Evolutionary conservation across 2,888 invertebrate genomes (phyloP), one percentile per base, ranked within the genome.

Genomic region (Philaethria dido): DNA sequence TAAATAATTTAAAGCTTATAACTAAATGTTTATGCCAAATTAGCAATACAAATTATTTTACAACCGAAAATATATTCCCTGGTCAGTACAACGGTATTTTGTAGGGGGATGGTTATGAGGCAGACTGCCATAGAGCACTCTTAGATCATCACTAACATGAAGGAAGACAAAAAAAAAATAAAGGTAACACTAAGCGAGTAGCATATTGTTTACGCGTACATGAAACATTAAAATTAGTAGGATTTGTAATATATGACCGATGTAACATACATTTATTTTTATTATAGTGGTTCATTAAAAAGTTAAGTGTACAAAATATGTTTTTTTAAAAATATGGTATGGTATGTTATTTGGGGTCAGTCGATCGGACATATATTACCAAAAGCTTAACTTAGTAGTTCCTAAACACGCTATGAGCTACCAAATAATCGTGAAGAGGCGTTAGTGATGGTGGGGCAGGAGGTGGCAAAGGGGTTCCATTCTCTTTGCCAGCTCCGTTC

Each of bases 341-440:
- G 6, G 13, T n/a, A 39, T 11, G 39, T 22, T 8, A 48, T 25
- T 54, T 33, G 36, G 18, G 8, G 16, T 20, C 13, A 36, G 13
- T 14, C 29, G 22, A 42, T 29, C 36, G 42, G 63, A 13, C 22
- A 60, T 29, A 20, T 33, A 54, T 45, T 25, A 29, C 16, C 42
- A 20, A 14, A 14, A 13, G 8, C 3, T 16, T 18, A 45, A 45
- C 8, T 59, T 82, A 86, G 72, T 82, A 85, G 68, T 80, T 81
- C 48, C 81, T 83, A 71, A 86, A 88, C n/a, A 88, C 84, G 66
- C 87, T 88, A 68, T 87, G 87, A 74, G 88, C 86, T 66, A 87
- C 82, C 73, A 88, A 80, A 76, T 87, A 87, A 74, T 86, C 87
- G 59, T 88, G 85, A 25, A 87, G 78, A 1, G 87, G 85, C 0